These are phyloP conservation scores for Meriones unguiculatus DNA, from an alignment of 2,113 vertebrate genomes.

Conservation along the genomic window DNA sequence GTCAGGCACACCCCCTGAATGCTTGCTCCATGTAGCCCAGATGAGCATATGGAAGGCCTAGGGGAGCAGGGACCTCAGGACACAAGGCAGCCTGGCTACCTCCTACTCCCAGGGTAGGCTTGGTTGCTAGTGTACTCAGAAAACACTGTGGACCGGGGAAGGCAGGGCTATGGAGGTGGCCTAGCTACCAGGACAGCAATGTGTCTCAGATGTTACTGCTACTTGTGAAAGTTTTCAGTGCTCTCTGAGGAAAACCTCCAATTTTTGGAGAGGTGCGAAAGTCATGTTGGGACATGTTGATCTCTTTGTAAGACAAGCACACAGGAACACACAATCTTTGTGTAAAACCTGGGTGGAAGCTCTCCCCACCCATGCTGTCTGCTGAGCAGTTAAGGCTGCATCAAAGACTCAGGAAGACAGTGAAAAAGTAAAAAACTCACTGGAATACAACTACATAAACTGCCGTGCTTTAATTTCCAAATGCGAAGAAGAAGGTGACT, in stretches of 20 bases:
- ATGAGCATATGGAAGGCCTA: neutral
- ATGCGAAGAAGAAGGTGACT: neutral
- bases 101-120: neutral
- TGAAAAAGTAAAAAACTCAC: neutral
- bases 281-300: neutral
- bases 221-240: neutral
- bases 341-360: neutral
- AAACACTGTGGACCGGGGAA: neutral
- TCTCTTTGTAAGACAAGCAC: neutral
- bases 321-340: neutral
- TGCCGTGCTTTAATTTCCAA: neutral
- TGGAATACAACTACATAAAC: neutral
- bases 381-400: neutral
- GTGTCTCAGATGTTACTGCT: neutral
- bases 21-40: fast-evolving
- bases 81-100: neutral
- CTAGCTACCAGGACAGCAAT: too few relatives aligned
- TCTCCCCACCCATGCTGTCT: too few relatives aligned
- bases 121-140: neutral
- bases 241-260: neutral
- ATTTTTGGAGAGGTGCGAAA: neutral
- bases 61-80: neutral
- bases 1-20: too few relatives aligned
- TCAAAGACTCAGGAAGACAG: neutral
- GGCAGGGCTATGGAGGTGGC: too few relatives aligned